Evolutionary conservation across 2,113 vertebrate genomes (phyloP).

Genomic region (Varanus salvator): DNA sequence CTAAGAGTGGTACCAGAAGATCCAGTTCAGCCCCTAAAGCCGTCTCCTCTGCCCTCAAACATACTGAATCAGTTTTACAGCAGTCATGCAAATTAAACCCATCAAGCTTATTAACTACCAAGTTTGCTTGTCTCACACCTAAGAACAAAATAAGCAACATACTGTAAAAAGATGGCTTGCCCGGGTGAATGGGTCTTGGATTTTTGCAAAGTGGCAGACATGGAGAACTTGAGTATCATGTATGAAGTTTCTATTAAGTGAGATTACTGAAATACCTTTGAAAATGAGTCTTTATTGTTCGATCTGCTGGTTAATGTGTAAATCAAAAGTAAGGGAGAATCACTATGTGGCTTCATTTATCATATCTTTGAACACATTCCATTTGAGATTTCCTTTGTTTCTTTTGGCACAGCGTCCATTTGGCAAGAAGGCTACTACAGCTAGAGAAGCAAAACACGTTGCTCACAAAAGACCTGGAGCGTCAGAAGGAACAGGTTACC

Average conservation of each 20-base stretch:
- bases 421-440: conserved; percentile 94
- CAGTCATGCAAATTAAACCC: neutral
- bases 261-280: neutral
- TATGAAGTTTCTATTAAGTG: neutral
- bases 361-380: conserved; percentile 58
- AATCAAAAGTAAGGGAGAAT: conserved; percentile 40
- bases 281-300: neutral
- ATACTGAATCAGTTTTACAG: neutral
- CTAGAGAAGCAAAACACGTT: conserved; percentile 93
- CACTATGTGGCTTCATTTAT: conserved; percentile 52
- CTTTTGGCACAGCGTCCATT: conserved; percentile 87
- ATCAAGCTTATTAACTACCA: neutral
- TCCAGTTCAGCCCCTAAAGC: neutral
- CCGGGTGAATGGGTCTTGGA: neutral
- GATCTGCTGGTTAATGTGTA: conserved; percentile 9
- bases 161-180: neutral
- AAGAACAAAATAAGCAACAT: neutral
- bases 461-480: conserved; percentile 90
- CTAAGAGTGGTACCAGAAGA: neutral
- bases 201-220: neutral
- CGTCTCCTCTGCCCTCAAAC: neutral
- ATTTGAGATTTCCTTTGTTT: conserved; percentile 62
- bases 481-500: conserved; percentile 81
- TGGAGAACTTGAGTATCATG: no score
- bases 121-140: neutral